Conservation (phyloP, 2,797 vertebrate genomes). For the Hozukius guyotensis region DNA sequence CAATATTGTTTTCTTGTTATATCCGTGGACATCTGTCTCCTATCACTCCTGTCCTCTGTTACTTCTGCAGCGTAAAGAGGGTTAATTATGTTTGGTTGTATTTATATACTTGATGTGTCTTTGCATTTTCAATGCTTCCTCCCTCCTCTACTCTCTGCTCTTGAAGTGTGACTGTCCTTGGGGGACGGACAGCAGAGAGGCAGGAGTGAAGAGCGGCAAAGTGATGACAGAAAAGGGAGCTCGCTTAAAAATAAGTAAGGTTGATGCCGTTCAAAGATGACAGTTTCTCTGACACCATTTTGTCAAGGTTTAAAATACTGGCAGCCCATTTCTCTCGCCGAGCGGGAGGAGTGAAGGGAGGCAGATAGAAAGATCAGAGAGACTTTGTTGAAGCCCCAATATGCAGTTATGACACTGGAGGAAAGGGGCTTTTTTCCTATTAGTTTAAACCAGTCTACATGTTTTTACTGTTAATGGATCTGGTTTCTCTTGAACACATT, state of each 20-base stretch:
- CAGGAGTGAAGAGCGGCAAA: background rate
- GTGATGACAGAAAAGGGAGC: background rate
- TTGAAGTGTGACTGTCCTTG: conserved; percentile 17
- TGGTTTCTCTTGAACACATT: background rate
- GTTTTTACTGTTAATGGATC: background rate
- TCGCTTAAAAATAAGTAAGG: conserved; percentile 16
- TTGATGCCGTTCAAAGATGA: conserved; percentile 35
- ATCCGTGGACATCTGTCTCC: background rate
- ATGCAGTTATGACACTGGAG: conserved; percentile 13
- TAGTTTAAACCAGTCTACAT: background rate
- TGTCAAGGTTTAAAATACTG: conserved; percentile 25
- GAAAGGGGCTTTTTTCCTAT: background rate
- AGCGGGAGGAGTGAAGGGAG: background rate
- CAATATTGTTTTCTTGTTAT: background rate
- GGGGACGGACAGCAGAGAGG: background rate
- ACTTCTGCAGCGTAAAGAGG: background rate
- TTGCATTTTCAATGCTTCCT: background rate
- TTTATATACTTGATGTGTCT: background rate
- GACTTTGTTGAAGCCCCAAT: conserved; percentile 10
- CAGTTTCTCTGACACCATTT: conserved; percentile 35
- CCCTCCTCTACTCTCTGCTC: background rate
- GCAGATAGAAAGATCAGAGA: conserved; percentile 12
- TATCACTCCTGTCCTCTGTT: background rate
- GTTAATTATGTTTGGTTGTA: background rate
- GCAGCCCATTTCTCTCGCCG: conserved; percentile 5